Percentiles rank a stretch among this genome's conserved stretches.
phyloP scores from a whole-genome alignment of 2,113 vertebrate genomes.

The Paramormyrops kingsleyae region DNA sequence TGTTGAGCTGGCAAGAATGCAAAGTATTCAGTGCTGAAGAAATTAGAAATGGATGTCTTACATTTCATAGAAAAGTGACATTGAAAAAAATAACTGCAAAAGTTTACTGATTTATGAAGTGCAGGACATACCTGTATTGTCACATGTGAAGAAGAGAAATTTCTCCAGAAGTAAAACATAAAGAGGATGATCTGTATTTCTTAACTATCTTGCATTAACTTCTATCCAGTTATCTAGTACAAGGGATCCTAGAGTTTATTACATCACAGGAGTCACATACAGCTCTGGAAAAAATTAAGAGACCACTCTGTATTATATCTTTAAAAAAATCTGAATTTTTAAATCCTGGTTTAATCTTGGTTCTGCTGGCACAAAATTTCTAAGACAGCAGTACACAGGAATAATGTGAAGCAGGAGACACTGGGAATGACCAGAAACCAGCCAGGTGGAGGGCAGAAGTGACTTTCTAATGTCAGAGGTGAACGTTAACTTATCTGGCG shows the following conservation, averaged over 20 bases:
- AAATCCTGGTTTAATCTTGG: too few species aligned
- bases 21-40: conserved; percentile 27
- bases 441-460: too few species aligned
- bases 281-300: too few species aligned
- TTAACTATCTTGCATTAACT: background rate
- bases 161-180: background rate
- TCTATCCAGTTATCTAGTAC: background rate
- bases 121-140: background rate
- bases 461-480: too few species aligned
- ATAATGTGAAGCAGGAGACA: too few species aligned
- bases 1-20: conserved; percentile 35
- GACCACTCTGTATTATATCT: too few species aligned
- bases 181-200: background rate
- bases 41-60: conserved; percentile 22
- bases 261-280: background rate
- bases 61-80: conserved; percentile 6
- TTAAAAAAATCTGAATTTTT: too few species aligned
- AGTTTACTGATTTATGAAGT: background rate
- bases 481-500: too few species aligned
- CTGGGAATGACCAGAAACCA: too few species aligned
- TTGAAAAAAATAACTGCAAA: background rate
- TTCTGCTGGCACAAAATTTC: too few species aligned
- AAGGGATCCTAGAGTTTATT: background rate
- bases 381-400: too few species aligned
- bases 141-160: background rate